phyloP scores from a whole-genome alignment of 2,888 invertebrate genomes.

The Drosophila testacea region DNA sequence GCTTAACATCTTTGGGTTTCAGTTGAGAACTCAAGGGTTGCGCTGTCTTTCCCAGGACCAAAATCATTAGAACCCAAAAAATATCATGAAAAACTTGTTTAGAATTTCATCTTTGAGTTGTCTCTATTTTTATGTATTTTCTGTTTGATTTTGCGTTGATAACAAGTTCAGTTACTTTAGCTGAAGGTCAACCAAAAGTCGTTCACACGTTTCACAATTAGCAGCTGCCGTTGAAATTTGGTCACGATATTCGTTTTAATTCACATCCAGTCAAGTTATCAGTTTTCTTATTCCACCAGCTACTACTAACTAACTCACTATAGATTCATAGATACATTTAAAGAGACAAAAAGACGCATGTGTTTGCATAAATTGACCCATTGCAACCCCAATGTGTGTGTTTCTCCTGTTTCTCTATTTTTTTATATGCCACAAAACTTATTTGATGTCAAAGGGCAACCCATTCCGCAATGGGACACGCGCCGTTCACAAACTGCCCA shows the following conservation, averaged over 20 bases:
- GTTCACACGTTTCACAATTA: constrained; percentile 79
- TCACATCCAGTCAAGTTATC: constrained; percentile 22
- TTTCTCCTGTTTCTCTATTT: constrained; percentile 9
- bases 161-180: constrained; percentile 66
- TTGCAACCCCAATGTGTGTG: constrained; percentile 35
- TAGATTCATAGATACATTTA: not conserved
- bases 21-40: constrained; percentile 65
- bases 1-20: constrained; percentile 43
- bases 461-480: constrained; percentile 74
- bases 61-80: constrained; percentile 33
- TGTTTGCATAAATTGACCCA: constrained; percentile 61
- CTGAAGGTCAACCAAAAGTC: constrained; percentile 73
- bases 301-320: not conserved
- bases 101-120: constrained; percentile 45
- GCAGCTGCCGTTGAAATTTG: constrained; percentile 66
- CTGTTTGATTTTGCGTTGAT: constrained; percentile 68
- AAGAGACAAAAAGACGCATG: constrained; percentile 19
- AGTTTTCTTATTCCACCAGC: not conserved
- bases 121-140: constrained; percentile 33
- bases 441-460: constrained; percentile 57
- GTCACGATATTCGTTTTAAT: constrained; percentile 10
- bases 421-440: constrained; percentile 42
- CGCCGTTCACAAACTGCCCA: constrained; percentile 49
- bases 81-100: constrained; percentile 68
- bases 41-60: constrained; percentile 60